Base-by-base conservation (phyloP, 2,888 invertebrate genomes). In the Acanthococcus lagerstroemiae region DNA sequence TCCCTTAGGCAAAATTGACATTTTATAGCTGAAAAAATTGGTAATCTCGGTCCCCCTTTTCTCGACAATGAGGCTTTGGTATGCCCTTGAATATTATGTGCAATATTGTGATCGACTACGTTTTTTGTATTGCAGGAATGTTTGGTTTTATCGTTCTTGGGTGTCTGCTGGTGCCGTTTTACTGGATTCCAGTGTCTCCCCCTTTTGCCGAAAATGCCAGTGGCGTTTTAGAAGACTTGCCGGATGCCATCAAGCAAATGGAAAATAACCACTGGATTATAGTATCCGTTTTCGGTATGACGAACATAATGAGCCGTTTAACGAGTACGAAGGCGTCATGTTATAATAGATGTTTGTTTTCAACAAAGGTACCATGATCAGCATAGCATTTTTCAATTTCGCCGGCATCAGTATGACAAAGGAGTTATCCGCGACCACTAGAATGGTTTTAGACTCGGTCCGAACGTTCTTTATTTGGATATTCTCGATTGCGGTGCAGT, bases 361-460 rank as follows among this genome's bases (percentile, higher is more conserved):
- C 65, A 61, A 57, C 17, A 75, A 79, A 83, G 90, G 89, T 67
- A 90, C 88, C 1, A 80, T 89, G 22, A 73, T 91, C 24, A 92
- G 92, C 58, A 94, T 95, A 70, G 91, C 95, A 0, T 88, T 94
- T 78, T 95, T 95, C 80, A 94, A 92, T 76, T 95, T 90, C 76
- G 86, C 91, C 69, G 93, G 93, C 9, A 85, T 95, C 69, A 89
- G 88, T 73, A 89, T 96, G 3, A 92, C 94, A 0, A 95, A 95
- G 78, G 91, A 94, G 76, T 82, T 94, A 73, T 94, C 90, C 1
- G 94, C 95, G 1, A 93, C 92, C 0, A 90, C 91, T 2, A 81
- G 94, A 69, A 89, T 93, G 87, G 87, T 95, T 12, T 79, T 94
- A 55, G 94, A 95, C 75, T 88, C 88, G 60, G 80, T 90, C n/a